Percentiles rank a stretch among this genome's conserved stretches.
These are phyloP conservation scores for Mesorhabditis belari DNA, from an alignment of 2,888 invertebrate species.

Conservation along the genomic window DNA sequence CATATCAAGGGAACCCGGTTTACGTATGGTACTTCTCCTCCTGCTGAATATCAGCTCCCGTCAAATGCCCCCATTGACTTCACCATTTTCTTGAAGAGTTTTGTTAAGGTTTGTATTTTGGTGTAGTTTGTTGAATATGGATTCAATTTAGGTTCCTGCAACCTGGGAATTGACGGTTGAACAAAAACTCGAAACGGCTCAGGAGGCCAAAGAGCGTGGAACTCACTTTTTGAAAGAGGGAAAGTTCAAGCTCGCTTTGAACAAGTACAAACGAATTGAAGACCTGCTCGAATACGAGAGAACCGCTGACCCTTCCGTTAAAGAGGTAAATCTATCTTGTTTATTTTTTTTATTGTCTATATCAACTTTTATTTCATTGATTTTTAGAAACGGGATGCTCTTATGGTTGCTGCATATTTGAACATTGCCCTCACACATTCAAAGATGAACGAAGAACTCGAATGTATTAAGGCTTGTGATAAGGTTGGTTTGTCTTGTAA, in stretches of 20 bases:
- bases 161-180: slow-evolving; percentile 73
- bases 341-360: neutral
- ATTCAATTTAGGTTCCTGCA: slow-evolving; percentile 64
- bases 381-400: slow-evolving; percentile 19
- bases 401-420: slow-evolving; percentile 38
- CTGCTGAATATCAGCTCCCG: slow-evolving; percentile 69
- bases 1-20: slow-evolving; percentile 34
- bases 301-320: slow-evolving; percentile 30
- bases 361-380: neutral
- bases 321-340: slow-evolving; percentile 9
- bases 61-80: slow-evolving; percentile 73
- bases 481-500: slow-evolving; percentile 59
- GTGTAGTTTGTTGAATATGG: neutral
- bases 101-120: slow-evolving; percentile 66
- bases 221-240: slow-evolving; percentile 71
- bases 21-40: slow-evolving; percentile 52
- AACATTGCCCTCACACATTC: slow-evolving; percentile 53
- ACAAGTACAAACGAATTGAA: slow-evolving; percentile 76
- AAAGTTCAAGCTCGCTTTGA: slow-evolving; percentile 72
- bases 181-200: slow-evolving; percentile 75
- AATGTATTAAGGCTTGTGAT: slow-evolving; percentile 64
- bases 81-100: slow-evolving; percentile 71
- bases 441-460: slow-evolving; percentile 50
- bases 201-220: slow-evolving; percentile 80
- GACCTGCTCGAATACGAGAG: slow-evolving; percentile 61